Evolutionary conservation across 2,113 vertebrate genomes (phyloP).

Genomic region (Takifugu bimaculatus): DNA sequence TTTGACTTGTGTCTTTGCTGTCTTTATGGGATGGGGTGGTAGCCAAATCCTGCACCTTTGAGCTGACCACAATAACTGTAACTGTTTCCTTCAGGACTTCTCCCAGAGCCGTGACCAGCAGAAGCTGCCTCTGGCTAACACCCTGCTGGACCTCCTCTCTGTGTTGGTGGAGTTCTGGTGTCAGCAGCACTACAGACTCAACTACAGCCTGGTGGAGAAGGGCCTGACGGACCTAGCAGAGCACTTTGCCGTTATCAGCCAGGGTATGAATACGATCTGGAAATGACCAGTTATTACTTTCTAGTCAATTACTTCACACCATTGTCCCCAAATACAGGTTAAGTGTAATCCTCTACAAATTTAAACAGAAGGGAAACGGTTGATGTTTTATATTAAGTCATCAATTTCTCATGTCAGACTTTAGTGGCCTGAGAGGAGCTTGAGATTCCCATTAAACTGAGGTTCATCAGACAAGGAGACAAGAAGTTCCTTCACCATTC

Average conservation of each 20-base stretch:
- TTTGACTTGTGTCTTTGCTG: not conserved
- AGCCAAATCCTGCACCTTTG: not conserved
- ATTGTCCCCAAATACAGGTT: too few species aligned
- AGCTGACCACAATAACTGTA: not conserved
- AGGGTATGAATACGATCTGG: constrained; percentile 69
- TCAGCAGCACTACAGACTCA: constrained; percentile 79
- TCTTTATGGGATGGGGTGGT: constrained; percentile 1
- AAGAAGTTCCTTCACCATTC: not conserved
- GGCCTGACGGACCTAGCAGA: constrained; percentile 80
- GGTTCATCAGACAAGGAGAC: not conserved
- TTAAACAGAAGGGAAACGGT: too few species aligned
- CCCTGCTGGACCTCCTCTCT: constrained; percentile 81
- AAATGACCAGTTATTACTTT: not conserved
- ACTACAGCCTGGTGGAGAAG: constrained; percentile 78
- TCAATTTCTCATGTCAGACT: too few species aligned
- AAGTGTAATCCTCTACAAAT: too few species aligned
- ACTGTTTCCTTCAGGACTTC: constrained; percentile 33
- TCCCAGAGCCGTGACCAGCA: constrained; percentile 25
- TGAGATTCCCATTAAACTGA: too few species aligned
- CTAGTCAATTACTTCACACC: too few species aligned
- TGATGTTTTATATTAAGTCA: not conserved
- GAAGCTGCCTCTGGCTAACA: constrained; percentile 58
- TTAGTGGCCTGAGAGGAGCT: too few species aligned
- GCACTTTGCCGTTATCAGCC: constrained; percentile 81
- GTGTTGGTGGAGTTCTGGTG: constrained; percentile 88